Evolutionary conservation across 2,113 vertebrate genomes (phyloP).

Genomic region (Chionodraco myersi): DNA sequence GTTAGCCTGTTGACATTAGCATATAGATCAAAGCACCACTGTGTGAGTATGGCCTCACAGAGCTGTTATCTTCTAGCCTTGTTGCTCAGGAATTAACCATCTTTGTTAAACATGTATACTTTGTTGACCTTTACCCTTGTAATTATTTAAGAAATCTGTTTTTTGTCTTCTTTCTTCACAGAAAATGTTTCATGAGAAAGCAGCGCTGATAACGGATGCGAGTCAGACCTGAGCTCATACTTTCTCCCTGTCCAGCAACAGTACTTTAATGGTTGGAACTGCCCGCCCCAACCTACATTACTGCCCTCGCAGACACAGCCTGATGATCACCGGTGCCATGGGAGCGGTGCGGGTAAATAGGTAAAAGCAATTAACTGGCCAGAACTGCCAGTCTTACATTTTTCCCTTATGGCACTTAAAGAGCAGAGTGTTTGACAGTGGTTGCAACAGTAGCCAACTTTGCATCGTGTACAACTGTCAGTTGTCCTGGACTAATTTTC

Average conservation of each 20-base stretch:
- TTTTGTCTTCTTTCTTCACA: constrained; percentile 36
- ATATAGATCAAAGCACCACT: not conserved
- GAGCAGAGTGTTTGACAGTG: not conserved
- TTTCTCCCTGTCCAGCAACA: constrained; percentile 63
- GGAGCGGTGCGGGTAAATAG: constrained; percentile 82
- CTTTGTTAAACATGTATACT: not conserved
- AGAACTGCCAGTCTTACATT: not conserved
- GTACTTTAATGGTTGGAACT: constrained; percentile 81
- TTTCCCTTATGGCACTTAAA: not conserved
- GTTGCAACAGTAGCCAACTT: not conserved
- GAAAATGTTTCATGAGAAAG: constrained; percentile 62
- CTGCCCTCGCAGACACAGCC: constrained; percentile 76
- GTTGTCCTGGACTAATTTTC: not conserved
- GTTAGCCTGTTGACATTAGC: not conserved
- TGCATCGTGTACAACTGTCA: not conserved
- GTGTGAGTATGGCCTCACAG: not conserved
- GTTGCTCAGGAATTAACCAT: not conserved
- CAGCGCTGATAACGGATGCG: constrained; percentile 42
- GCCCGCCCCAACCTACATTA: constrained; percentile 74
- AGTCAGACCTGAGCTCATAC: constrained; percentile 67
- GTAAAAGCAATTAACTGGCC: constrained; percentile 46
- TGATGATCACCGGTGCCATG: constrained; percentile 82
- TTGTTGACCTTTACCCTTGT: not conserved
- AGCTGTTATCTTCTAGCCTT: not conserved
- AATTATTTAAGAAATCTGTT: not conserved